Conservation (phyloP, 2,797 vertebrate genomes). For the Adrianichthys oophorus region DNA sequence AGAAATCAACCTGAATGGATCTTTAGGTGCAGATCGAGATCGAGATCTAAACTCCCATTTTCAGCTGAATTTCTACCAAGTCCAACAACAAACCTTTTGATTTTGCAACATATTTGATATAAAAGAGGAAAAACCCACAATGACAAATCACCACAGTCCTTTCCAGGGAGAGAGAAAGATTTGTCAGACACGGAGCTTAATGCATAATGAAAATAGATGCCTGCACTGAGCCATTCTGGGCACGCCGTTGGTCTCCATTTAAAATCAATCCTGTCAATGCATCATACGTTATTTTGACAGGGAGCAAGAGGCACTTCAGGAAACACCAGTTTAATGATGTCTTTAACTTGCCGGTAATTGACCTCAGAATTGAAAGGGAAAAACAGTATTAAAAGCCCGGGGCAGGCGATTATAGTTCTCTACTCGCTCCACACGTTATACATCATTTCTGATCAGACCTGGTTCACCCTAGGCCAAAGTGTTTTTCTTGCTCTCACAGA, state of each 20-base stretch:
- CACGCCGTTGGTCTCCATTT: conserved; percentile 66
- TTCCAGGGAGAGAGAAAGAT: conserved; percentile 68
- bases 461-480: conserved; percentile 69
- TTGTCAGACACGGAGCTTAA: conserved; percentile 60
- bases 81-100: conserved; percentile 58
- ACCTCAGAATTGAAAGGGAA: conserved; percentile 71
- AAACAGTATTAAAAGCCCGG: conserved; percentile 69
- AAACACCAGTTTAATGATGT: conserved; percentile 80
- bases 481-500: conserved; percentile 47
- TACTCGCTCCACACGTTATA: conserved; percentile 62
- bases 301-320: conserved; percentile 75
- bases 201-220: conserved; percentile 77
- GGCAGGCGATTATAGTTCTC: conserved; percentile 72
- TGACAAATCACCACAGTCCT: conserved; percentile 68
- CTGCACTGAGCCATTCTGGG: conserved; percentile 58
- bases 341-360: conserved; percentile 81
- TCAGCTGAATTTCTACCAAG: conserved; percentile 63
- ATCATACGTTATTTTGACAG: conserved; percentile 80
- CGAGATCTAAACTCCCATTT: conserved; percentile 43
- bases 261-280: conserved; percentile 76
- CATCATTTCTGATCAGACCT: conserved; percentile 77
- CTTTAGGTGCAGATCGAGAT: neutral
- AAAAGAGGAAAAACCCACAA: conserved; percentile 57
- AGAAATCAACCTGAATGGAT: too few relatives aligned
- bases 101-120: conserved; percentile 57